Evolutionary conservation across 2,113 vertebrate genomes (phyloP).

Genomic region (Dicrurus megarhynchus): DNA sequence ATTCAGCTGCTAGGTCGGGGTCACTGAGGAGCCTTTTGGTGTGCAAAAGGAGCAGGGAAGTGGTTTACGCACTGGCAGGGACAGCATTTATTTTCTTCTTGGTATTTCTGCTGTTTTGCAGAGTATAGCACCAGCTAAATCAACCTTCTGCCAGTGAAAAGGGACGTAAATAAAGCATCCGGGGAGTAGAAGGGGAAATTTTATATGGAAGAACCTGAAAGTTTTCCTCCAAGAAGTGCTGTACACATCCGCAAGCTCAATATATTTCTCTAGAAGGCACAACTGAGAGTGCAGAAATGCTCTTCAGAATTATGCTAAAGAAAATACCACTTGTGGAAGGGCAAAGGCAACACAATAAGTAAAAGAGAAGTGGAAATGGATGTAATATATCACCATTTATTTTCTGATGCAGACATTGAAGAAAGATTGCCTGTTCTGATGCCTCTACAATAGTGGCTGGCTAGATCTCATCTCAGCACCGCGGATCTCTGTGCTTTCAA

Average conservation of each 20-base stretch:
- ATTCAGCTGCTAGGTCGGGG: neutral
- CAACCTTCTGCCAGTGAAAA: neutral
- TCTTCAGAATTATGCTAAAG: neutral
- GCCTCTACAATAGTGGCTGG: neutral
- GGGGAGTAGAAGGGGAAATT: neutral
- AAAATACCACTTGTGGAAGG: neutral
- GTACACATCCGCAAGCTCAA: neutral
- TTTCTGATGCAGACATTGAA: slow-evolving; percentile 46
- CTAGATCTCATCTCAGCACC: slow-evolving; percentile 42
- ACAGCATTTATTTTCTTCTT: neutral
- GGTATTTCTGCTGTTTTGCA: neutral
- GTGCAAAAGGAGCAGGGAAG: neutral
- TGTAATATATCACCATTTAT: slow-evolving; percentile 37
- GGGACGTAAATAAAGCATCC: neutral
- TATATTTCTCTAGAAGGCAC: neutral
- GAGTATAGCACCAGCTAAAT: neutral
- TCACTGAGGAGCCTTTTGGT: neutral
- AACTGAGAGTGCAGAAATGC: neutral
- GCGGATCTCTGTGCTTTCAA: slow-evolving; percentile 5
- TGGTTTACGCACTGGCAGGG: neutral
- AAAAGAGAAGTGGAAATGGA: neutral
- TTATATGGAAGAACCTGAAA: neutral
- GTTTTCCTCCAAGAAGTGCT: neutral
- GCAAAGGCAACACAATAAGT: neutral
- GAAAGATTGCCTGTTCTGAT: neutral